Evolutionary conservation across 2,797 vertebrate genomes (phyloP).

Genomic region (Sparidentex hasta): DNA sequence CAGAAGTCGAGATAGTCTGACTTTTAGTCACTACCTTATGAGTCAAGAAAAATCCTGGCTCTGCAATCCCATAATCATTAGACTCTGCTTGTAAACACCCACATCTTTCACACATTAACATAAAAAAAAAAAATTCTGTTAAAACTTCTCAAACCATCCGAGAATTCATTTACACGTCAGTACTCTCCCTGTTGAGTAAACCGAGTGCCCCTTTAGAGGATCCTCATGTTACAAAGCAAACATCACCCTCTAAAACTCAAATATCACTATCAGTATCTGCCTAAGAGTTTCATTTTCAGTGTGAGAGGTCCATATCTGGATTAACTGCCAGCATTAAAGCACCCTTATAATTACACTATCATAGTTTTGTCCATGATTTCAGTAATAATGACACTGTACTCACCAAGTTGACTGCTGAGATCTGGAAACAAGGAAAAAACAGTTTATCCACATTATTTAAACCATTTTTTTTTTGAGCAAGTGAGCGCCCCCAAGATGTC

Average conservation of each 20-base stretch:
- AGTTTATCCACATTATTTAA: conserved; percentile 15
- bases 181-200: too few relatives aligned
- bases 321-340: background rate
- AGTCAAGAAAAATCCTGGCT: background rate
- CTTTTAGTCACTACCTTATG: background rate
- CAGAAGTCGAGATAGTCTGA: background rate
- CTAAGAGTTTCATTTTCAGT: background rate
- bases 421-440: conserved; percentile 31
- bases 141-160: background rate
- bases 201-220: background rate
- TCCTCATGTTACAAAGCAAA: background rate
- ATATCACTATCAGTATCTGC: background rate
- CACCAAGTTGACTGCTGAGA: conserved; percentile 44
- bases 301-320: background rate
- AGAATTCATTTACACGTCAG: background rate
- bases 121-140: background rate
- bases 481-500: background rate
- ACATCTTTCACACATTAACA: too few relatives aligned
- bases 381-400: conserved; percentile 21
- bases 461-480: background rate
- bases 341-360: background rate
- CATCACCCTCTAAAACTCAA: background rate
- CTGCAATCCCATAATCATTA: background rate
- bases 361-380: background rate
- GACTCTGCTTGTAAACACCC: too few relatives aligned